These are phyloP conservation scores for roundworm (Caenorhabditis elegans) DNA, from an alignment of 1,140 invertebrate species.

Conservation along the genomic window DNA sequence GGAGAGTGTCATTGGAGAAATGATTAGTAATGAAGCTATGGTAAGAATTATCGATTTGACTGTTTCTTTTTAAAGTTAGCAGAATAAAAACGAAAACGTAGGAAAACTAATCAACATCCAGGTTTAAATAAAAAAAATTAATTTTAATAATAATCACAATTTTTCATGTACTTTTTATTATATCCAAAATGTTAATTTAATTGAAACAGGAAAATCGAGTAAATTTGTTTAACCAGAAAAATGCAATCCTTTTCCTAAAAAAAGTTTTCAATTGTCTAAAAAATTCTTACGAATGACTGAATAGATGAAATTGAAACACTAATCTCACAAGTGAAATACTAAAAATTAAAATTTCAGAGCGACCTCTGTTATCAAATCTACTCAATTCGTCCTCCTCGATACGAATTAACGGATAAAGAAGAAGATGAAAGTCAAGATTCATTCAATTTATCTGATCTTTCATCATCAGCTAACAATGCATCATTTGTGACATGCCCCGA, in stretches of 20 bases:
- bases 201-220: too few species aligned
- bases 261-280: too few species aligned
- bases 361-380: neutral
- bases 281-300: too few species aligned
- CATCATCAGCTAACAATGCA: neutral
- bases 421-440: neutral
- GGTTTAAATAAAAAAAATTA: too few species aligned
- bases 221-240: too few species aligned
- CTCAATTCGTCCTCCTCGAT: neutral
- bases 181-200: too few species aligned
- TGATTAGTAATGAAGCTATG: neutral
- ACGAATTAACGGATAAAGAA: neutral
- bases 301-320: too few species aligned
- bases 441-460: neutral
- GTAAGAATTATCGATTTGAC: neutral
- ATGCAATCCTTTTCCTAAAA: too few species aligned
- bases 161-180: too few species aligned
- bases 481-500: neutral
- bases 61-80: neutral
- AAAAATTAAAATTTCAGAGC: neutral
- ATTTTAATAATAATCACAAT: too few species aligned
- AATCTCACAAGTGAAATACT: too few species aligned
- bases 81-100: neutral
- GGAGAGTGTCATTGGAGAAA: neutral
- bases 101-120: too few species aligned